phyloP scores from a whole-genome alignment of 2,797 vertebrate genomes.

The Hoplostethus mediterraneus region DNA sequence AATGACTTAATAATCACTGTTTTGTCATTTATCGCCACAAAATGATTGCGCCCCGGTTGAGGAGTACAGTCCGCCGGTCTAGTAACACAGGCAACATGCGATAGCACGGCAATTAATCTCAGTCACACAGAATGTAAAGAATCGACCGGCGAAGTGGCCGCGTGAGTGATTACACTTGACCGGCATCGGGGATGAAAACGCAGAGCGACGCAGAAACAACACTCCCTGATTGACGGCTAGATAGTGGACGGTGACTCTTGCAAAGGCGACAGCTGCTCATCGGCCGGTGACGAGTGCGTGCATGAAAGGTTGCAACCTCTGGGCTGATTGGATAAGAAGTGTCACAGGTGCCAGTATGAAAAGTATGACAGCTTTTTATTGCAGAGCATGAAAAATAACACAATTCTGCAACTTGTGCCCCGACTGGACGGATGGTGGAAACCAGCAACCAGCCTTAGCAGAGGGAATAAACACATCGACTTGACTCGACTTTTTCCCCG shows the following conservation, averaged over 20 bases:
- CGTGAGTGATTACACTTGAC: conserved; percentile 42
- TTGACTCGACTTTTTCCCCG: too few relatives aligned
- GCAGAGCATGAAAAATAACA: conserved; percentile 14
- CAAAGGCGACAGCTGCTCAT: conserved; percentile 39
- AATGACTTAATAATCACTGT: too few relatives aligned
- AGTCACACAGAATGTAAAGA: conserved; percentile 22
- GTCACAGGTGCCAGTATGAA: conserved; percentile 7
- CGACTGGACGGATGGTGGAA: not conserved
- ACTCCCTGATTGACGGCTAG: conserved; percentile 7
- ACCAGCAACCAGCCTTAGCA: not conserved
- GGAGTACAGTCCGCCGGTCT: not conserved
- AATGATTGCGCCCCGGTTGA: not conserved
- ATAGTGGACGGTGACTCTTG: conserved; percentile 15
- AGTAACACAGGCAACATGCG: conserved; percentile 7
- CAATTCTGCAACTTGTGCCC: not conserved
- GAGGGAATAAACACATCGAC: too few relatives aligned
- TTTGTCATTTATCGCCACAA: not conserved
- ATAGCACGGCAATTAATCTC: conserved; percentile 30
- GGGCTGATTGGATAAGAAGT: conserved; percentile 23
- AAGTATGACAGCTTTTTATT: conserved; percentile 30
- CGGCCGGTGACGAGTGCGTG: conserved; percentile 1
- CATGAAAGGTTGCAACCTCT: conserved; percentile 10
- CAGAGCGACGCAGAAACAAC: conserved; percentile 18
- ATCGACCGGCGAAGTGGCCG: conserved; percentile 15
- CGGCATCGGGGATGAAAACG: conserved; percentile 19